Conservation (phyloP, 2,888 invertebrate genomes). For the Troglohyphantes excavatus region DNA sequence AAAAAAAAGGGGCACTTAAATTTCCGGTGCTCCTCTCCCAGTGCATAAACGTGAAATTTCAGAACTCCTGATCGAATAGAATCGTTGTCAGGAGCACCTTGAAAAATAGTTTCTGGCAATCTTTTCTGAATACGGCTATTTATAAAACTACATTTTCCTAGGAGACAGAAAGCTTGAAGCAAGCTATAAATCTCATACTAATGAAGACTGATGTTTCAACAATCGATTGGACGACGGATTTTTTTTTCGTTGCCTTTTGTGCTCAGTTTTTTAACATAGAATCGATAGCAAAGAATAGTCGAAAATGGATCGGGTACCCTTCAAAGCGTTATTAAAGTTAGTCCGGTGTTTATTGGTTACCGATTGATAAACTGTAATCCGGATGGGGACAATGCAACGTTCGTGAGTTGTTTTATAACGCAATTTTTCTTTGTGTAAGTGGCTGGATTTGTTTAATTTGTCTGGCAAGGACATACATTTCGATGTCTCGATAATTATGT, state of each 20-base stretch:
- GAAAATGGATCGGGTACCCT: neutral
- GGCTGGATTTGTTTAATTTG: too few relatives aligned
- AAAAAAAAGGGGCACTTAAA: constrained; percentile 47
- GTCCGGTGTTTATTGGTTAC: neutral
- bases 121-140: constrained; percentile 69
- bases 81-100: constrained; percentile 50
- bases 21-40: constrained; percentile 27
- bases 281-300: constrained; percentile 5
- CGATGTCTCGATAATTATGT: too few relatives aligned
- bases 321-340: constrained; percentile 10
- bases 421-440: too few relatives aligned
- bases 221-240: constrained; percentile 59
- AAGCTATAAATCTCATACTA: constrained; percentile 67
- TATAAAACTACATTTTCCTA: constrained; percentile 75
- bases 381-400: too few relatives aligned
- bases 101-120: constrained; percentile 67
- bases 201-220: constrained; percentile 68
- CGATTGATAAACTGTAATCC: neutral
- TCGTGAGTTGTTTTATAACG: too few relatives aligned
- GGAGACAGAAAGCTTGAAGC: constrained; percentile 64
- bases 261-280: constrained; percentile 15
- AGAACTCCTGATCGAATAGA: constrained; percentile 46
- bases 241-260: constrained; percentile 17
- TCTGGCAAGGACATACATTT: too few relatives aligned
- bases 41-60: constrained; percentile 40